phyloP scores from a whole-genome alignment of 2,113 vertebrate species.

The Antidorcas marsupialis region DNA sequence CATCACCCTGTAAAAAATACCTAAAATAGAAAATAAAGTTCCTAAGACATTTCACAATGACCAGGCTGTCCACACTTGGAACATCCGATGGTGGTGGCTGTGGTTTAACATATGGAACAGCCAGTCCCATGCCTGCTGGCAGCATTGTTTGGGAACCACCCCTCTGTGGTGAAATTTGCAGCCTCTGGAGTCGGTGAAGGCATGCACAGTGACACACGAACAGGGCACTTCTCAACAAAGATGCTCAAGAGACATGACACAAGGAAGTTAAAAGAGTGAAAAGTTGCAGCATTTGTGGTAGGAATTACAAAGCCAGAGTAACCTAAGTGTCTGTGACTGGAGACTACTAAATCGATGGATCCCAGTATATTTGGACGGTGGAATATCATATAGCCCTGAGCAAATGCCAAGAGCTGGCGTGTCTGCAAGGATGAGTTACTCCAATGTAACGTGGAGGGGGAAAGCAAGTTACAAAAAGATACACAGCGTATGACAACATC shows the following conservation, averaged over 20 bases:
- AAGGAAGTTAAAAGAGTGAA: neutral
- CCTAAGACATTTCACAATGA: neutral
- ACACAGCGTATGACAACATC: neutral
- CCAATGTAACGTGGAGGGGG: neutral
- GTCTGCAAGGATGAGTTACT: neutral
- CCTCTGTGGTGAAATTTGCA: neutral
- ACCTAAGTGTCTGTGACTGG: too few species aligned
- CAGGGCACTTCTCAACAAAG: neutral
- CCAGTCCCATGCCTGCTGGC: neutral
- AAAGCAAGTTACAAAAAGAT: neutral
- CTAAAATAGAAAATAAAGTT: neutral
- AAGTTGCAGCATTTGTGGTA: neutral
- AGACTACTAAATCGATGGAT: neutral
- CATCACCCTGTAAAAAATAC: neutral
- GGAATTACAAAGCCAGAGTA: neutral
- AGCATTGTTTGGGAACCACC: too few species aligned
- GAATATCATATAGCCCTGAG: neutral
- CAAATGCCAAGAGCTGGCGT: neutral
- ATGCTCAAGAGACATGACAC: neutral
- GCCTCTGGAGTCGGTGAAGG: neutral
- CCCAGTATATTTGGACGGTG: accelerated
- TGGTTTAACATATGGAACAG: neutral
- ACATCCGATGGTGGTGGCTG: neutral
- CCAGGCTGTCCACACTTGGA: neutral
- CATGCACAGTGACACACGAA: neutral